A percentile compares a stretch with the other conserved stretches of the same genome.
Evolutionary conservation across 2,888 invertebrate genomes (phyloP).

Genomic region (Lycophotia porphyrea): DNA sequence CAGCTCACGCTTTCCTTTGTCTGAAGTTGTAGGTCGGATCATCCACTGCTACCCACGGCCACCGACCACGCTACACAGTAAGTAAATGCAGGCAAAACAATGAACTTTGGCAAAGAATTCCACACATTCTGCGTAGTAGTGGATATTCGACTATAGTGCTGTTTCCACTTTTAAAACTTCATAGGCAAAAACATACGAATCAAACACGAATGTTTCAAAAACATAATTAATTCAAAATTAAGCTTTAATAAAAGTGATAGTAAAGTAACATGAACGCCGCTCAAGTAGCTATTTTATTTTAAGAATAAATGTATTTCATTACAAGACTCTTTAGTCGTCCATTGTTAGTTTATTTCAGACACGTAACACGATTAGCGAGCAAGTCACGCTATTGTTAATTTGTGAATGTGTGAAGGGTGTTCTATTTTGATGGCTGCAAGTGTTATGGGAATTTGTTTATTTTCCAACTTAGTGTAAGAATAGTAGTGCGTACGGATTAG

Average conservation of each 20-base stretch:
- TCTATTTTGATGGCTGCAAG: conserved; percentile 1
- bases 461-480: background rate
- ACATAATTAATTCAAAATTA: conserved; percentile 25
- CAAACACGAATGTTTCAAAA: conserved; percentile 11
- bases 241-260: conserved; percentile 10
- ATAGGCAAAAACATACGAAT: background rate
- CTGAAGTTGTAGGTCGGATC: background rate
- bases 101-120: background rate
- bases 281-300: conserved; percentile 18
- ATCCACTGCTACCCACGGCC: background rate
- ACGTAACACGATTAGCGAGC: conserved; percentile 20
- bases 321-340: conserved; percentile 5
- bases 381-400: conserved; percentile 40
- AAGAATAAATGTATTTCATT: conserved; percentile 37
- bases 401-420: conserved; percentile 31
- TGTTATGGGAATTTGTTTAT: background rate
- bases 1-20: background rate
- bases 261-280: conserved; percentile 14
- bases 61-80: background rate
- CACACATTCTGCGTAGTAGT: background rate
- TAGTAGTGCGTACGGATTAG: background rate
- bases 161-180: background rate
- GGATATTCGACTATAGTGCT: background rate
- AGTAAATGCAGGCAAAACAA: background rate
- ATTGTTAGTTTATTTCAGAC: conserved; percentile 32